Conservation (phyloP, 2,797 vertebrate genomes). For the Tenualosa ilisha region DNA sequence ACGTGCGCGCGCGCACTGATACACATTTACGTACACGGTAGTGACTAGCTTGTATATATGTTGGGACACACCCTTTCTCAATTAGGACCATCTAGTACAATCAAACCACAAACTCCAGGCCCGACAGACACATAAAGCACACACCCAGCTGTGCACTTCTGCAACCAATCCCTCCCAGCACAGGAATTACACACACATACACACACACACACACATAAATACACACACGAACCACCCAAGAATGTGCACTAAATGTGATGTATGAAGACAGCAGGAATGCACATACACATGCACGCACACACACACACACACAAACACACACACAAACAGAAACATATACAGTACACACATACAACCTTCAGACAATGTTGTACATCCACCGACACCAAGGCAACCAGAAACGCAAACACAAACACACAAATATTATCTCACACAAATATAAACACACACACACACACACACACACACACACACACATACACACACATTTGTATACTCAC, state of each 20-base stretch:
- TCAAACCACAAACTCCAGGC: conserved; percentile 3
- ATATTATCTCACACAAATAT: too few relatives aligned
- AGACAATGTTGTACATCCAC: too few relatives aligned
- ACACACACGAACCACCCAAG: not conserved
- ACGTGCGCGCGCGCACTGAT: conserved; percentile 16
- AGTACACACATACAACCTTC: too few relatives aligned
- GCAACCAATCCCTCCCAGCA: not conserved
- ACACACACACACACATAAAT: not conserved
- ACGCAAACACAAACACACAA: too few relatives aligned
- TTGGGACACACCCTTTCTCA: conserved; percentile 2
- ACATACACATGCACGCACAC: not conserved
- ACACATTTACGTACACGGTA: not conserved
- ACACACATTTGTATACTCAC: not conserved
- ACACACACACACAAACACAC: not conserved
- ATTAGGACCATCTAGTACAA: conserved; percentile 9
- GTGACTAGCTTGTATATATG: conserved; percentile 14
- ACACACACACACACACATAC: not conserved
- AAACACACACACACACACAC: too few relatives aligned
- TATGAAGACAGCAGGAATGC: not conserved
- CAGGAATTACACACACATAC: not conserved
- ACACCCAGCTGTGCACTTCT: not conserved
- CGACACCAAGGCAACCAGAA: too few relatives aligned
- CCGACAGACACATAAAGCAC: not conserved
- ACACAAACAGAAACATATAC: not conserved
- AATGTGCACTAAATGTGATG: not conserved